A percentile compares a stretch with the other conserved stretches of the same genome.
These are phyloP conservation scores for Fulmarus glacialis DNA, from an alignment of 2,113 vertebrate genomes.

Conservation along the genomic window DNA sequence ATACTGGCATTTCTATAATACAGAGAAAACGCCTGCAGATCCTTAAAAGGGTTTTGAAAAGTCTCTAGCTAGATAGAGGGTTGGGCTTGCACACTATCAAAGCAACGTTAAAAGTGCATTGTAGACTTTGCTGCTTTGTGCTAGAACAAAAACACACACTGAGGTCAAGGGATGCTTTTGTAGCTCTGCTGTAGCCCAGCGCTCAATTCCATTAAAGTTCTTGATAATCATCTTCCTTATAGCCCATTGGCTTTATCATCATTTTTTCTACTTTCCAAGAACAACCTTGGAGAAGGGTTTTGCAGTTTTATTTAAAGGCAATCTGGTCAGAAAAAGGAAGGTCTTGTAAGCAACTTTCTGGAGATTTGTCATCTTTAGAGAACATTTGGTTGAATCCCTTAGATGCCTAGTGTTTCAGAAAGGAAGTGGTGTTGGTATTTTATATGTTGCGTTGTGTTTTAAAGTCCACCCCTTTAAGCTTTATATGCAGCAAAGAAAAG, in stretches of 20 bases:
- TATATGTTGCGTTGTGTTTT: background rate
- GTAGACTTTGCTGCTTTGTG: conserved; percentile 31
- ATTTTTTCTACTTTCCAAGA: conserved; percentile 23
- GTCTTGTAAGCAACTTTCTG: background rate
- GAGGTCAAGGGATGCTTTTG: conserved; percentile 46
- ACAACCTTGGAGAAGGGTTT: conserved; percentile 34
- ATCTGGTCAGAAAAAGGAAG: conserved; percentile 1
- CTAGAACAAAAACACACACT: conserved; percentile 45
- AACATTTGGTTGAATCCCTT: background rate
- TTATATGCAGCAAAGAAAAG: background rate
- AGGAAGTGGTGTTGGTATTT: background rate
- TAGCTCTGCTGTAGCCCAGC: background rate
- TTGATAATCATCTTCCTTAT: conserved; percentile 60
- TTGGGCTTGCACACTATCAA: background rate
- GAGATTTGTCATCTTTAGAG: background rate
- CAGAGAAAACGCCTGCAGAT: background rate
- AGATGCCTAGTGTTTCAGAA: background rate
- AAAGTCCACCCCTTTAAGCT: background rate
- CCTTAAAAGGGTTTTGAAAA: conserved; percentile 8
- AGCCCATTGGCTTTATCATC: conserved; percentile 17
- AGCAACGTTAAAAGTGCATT: background rate
- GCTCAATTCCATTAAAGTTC: conserved; percentile 39
- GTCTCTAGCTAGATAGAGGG: background rate
- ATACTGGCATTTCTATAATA: background rate
- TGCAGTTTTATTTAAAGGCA: conserved; percentile 31